Evolutionary conservation across 2,888 invertebrate genomes (phyloP).

Genomic region (Xanthorhoe designata): DNA sequence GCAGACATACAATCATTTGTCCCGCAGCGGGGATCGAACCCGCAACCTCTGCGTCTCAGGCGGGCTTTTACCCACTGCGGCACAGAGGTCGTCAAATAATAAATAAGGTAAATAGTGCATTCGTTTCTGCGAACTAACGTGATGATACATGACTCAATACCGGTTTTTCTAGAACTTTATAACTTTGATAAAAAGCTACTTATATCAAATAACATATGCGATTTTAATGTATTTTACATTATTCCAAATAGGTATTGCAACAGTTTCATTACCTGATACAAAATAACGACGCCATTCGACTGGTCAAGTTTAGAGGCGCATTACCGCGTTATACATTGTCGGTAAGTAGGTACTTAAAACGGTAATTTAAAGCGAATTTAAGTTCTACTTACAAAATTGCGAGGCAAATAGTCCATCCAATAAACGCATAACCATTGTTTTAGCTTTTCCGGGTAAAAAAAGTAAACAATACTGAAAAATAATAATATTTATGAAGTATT

Average conservation of each 20-base stretch:
- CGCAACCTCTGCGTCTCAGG: too few relatives aligned
- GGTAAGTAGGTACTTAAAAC: slow-evolving; percentile 9
- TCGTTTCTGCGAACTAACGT: too few relatives aligned
- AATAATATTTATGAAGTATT: too few relatives aligned
- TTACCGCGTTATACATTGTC: slow-evolving; percentile 20
- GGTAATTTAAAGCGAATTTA: slow-evolving; percentile 7
- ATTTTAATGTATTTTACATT: slow-evolving; percentile 24
- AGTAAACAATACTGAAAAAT: too few relatives aligned
- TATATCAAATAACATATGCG: neutral
- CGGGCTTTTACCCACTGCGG: too few relatives aligned
- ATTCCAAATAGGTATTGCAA: slow-evolving; percentile 14
- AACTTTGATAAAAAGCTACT: neutral
- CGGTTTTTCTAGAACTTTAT: neutral
- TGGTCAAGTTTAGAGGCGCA: slow-evolving; percentile 22
- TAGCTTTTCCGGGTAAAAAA: neutral
- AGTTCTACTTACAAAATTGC: neutral
- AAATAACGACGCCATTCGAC: slow-evolving; percentile 19
- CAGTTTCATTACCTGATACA: slow-evolving; percentile 16
- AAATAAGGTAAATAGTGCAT: too few relatives aligned
- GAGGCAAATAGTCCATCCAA: neutral
- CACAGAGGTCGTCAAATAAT: too few relatives aligned
- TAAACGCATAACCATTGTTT: neutral
- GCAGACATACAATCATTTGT: too few relatives aligned
- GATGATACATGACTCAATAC: neutral
- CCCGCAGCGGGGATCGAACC: too few relatives aligned